phyloP scores from a whole-genome alignment of 1,140 invertebrate genomes.

The Camponotus floridanus region DNA sequence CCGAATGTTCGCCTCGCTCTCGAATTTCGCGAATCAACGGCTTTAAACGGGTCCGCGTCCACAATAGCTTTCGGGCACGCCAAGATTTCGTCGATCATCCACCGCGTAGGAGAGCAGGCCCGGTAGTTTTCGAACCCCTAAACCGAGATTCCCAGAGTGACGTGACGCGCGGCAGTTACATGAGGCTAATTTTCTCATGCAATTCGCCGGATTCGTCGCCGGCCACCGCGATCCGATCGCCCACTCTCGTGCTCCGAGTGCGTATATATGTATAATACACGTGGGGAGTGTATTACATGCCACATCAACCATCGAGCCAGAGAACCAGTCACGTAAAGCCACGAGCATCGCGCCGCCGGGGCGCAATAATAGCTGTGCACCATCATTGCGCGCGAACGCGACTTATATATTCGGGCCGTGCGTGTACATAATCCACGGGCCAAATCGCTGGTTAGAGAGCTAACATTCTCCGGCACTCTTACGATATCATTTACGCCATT shows the following conservation, averaged over 20 bases:
- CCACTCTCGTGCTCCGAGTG: constrained; percentile 47
- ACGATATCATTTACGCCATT: constrained; percentile 63
- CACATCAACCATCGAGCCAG: constrained; percentile 52
- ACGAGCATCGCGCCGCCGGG: constrained; percentile 56
- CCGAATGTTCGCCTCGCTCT: not conserved
- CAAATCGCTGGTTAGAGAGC: constrained; percentile 41
- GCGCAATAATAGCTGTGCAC: constrained; percentile 53
- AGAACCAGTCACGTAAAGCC: constrained; percentile 69
- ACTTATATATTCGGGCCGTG: not conserved
- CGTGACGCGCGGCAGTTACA: constrained; percentile 65
- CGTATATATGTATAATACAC: constrained; percentile 34
- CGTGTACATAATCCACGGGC: constrained; percentile 62
- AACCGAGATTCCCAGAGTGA: constrained; percentile 48
- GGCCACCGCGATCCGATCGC: constrained; percentile 50
- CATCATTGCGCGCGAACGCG: constrained; percentile 10
- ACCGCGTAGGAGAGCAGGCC: not conserved
- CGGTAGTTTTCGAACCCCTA: not conserved
- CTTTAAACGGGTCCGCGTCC: constrained; percentile 1
- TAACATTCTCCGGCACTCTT: constrained; percentile 24
- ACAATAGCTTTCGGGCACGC: constrained; percentile 45
- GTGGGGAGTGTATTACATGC: constrained; percentile 49
- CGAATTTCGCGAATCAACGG: constrained; percentile 43
- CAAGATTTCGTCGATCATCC: constrained; percentile 65
- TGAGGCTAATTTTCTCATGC: constrained; percentile 58
- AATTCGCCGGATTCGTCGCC: constrained; percentile 66